Conservation (phyloP, 2,797 vertebrate genomes). For the Urocyon cinereoargenteus region DNA sequence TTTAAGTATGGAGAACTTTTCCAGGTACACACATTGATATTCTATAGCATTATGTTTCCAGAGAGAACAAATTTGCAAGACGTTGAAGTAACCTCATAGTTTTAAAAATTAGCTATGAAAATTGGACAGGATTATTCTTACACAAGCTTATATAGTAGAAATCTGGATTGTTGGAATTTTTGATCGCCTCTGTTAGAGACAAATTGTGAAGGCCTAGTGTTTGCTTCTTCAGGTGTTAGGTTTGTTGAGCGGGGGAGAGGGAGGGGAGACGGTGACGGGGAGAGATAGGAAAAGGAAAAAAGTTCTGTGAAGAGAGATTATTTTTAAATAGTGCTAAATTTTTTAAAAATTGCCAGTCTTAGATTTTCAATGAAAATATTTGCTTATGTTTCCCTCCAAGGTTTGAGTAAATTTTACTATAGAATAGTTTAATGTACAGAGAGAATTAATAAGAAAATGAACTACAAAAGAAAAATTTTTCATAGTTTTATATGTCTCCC, state of each 20-base stretch:
- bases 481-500: not conserved
- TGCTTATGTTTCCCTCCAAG: not conserved
- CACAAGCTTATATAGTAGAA: not conserved
- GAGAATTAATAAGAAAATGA: not conserved
- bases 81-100: not conserved
- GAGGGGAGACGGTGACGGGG: no score
- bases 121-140: slow-evolving; percentile 5
- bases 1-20: not conserved
- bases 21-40: not conserved
- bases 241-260: not conserved
- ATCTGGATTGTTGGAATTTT: not conserved
- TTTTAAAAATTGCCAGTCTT: not conserved
- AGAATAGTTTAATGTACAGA: not conserved
- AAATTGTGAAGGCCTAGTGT: not conserved
- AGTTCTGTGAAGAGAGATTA: not conserved
- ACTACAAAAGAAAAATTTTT: not conserved
- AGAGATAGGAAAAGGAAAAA: not conserved
- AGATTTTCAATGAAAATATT: not conserved
- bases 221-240: not conserved
- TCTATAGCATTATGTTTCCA: not conserved
- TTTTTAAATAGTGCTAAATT: not conserved
- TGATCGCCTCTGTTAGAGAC: not conserved
- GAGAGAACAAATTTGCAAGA: slow-evolving; percentile 29
- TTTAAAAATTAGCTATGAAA: slow-evolving; percentile 27
- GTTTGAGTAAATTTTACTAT: slow-evolving; percentile 52